Evolutionary conservation across 2,113 vertebrate genomes (phyloP), one percentile per base, ranked within the genome.

Genomic region (Cephalopholis sonnerati): DNA sequence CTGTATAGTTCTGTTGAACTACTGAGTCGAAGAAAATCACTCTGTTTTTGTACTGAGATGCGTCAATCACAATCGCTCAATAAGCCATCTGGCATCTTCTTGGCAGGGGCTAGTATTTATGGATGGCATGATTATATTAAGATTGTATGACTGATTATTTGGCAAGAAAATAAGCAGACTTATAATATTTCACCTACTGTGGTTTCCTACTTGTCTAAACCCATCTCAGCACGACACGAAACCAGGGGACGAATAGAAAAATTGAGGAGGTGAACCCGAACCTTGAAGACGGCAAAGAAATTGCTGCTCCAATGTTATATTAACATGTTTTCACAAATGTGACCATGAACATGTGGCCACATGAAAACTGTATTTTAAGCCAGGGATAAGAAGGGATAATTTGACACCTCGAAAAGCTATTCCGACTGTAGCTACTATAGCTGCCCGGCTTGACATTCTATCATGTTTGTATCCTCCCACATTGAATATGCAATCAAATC

Each of bases 401-500:
- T 73, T 87, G 64, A 88, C 83, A 83, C 50, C 51, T 68, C 46
- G 41, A 59, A 90, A 90, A 86, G 62, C 71, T 78, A 71, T 81
- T 82, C 12, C 7, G 69, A 84, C 84, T 84, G 39, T 63, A 70
- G 74, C 89, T 65, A 67, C 89, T 62, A 24, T 77, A 68, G 70
- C 77, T 29, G 77, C 78, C 72, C 59, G 77, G 73, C 84, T 74
- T 85, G 85, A 89, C 82, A 80, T 91, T 89, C 78, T 71, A 89
- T 93, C 90, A 89, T 82, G 82, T 93, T 91, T 91, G 83, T 85
- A 87, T 85, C 88, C 91, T 83, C 76, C 86, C 85, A 79, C 88
- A 86, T 88, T 90, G 83, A 91, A 93, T 92, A 93, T 92, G 89
- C 89, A 93, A 92, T 93, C 89, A 90, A 92, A 93, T 86, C 4